Evolutionary conservation across 23 tunicate genomes (phyloP).

Genomic region (Clavelina lepadiformis): DNA sequence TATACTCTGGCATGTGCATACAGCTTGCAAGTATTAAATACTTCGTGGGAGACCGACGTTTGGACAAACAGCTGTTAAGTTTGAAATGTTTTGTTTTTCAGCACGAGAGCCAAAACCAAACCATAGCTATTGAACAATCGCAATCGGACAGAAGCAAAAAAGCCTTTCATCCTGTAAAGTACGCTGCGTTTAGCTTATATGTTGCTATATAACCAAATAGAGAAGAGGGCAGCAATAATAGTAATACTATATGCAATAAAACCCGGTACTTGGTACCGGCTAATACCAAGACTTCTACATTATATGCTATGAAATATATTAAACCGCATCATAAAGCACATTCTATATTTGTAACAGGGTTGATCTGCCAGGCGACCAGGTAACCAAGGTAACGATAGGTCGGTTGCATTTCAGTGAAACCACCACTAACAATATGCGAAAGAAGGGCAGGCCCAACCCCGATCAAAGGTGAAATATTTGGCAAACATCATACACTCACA

Average conservation of each 20-base stretch:
- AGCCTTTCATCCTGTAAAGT: constrained; percentile 96
- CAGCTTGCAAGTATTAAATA: too few relatives aligned
- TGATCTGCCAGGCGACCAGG: constrained; percentile 93
- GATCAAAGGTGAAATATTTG: constrained; percentile 95
- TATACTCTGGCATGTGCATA: too few relatives aligned
- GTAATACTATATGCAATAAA: too few relatives aligned
- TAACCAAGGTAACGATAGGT: constrained; percentile 91
- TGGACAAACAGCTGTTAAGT: too few relatives aligned
- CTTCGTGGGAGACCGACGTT: too few relatives aligned
- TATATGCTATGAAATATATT: too few relatives aligned
- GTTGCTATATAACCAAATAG: too few relatives aligned
- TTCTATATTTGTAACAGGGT: constrained; percentile 35
- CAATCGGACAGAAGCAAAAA: constrained; percentile 96
- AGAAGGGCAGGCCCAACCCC: constrained; percentile 93
- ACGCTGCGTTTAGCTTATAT: too few relatives aligned
- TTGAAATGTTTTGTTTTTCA: constrained; percentile 31
- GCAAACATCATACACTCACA: too few relatives aligned
- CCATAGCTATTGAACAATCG: constrained; percentile 89
- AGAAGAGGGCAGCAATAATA: too few relatives aligned
- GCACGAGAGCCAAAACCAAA: constrained; percentile 90
- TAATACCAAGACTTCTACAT: too few relatives aligned
- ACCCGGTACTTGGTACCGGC: too few relatives aligned
- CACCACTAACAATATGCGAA: constrained; percentile 91
- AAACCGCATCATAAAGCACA: neutral
- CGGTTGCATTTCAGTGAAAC: constrained; percentile 95